Evolutionary conservation across 2,888 invertebrate genomes (phyloP).

Genomic region (Colletes collaris): DNA sequence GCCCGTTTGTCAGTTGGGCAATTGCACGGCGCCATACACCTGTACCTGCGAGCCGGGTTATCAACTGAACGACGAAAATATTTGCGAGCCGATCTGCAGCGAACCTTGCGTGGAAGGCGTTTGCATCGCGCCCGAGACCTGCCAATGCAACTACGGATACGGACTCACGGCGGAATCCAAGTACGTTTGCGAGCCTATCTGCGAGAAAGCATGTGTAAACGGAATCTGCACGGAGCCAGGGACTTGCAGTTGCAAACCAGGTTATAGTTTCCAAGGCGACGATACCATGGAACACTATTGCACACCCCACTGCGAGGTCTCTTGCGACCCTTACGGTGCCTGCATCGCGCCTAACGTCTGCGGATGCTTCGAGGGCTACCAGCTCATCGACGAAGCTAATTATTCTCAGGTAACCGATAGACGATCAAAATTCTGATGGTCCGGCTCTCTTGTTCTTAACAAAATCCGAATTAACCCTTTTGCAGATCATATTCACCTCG

Average conservation of each 20-base stretch:
- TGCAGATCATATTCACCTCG: too few species aligned
- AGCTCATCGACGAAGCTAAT: not conserved
- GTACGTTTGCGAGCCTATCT: slow-evolving; percentile 74
- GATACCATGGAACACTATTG: slow-evolving; percentile 52
- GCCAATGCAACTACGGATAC: slow-evolving; percentile 81
- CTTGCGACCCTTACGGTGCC: slow-evolving; percentile 63
- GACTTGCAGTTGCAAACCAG: slow-evolving; percentile 80
- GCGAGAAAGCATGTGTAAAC: slow-evolving; percentile 82
- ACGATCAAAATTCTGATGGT: too few species aligned
- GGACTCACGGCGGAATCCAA: slow-evolving; percentile 60
- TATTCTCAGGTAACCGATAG: too few species aligned
- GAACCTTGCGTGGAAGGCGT: slow-evolving; percentile 69
- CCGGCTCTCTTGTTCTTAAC: too few species aligned
- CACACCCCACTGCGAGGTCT: slow-evolving; percentile 31
- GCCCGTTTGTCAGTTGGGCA: slow-evolving; percentile 84
- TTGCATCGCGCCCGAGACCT: slow-evolving; percentile 68
- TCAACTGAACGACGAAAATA: slow-evolving; percentile 62
- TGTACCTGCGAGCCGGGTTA: slow-evolving; percentile 85
- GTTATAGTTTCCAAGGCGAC: slow-evolving; percentile 78
- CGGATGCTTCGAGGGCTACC: slow-evolving; percentile 71
- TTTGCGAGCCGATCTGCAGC: slow-evolving; percentile 82
- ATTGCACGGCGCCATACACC: slow-evolving; percentile 84
- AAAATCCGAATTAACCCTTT: too few species aligned
- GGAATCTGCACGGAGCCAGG: slow-evolving; percentile 83
- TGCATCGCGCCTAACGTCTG: slow-evolving; percentile 73